These are phyloP conservation scores for Agonum fuliginosum DNA, from an alignment of 2,888 invertebrate genomes.

Conservation along the genomic window DNA sequence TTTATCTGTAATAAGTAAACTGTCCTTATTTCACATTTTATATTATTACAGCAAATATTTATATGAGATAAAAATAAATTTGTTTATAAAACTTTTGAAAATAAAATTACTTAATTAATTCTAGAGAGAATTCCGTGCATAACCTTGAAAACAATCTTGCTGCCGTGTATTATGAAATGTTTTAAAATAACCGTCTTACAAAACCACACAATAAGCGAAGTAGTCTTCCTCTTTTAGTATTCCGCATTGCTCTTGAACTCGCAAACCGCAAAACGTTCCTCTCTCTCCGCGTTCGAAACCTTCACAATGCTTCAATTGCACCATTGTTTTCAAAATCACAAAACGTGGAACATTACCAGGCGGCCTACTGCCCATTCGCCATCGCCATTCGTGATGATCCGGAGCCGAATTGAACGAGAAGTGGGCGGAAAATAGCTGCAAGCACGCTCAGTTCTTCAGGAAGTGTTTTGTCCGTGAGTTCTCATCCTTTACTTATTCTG, in stretches of 20 bases:
- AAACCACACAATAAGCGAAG: not conserved
- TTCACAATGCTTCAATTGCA: conserved; percentile 1
- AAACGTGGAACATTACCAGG: conserved; percentile 17
- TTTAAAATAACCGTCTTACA: not conserved
- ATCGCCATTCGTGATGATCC: conserved; percentile 26
- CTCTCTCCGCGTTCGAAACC: not conserved
- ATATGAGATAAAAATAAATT: too few species aligned
- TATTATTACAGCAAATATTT: too few species aligned
- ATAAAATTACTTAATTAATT: too few species aligned
- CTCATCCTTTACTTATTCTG: too few species aligned
- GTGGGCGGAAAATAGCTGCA: conserved; percentile 8
- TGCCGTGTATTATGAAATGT: too few species aligned
- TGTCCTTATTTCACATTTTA: too few species aligned
- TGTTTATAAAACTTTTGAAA: too few species aligned
- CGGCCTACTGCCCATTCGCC: not conserved
- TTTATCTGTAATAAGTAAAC: too few species aligned
- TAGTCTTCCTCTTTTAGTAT: not conserved
- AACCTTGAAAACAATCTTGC: too few species aligned
- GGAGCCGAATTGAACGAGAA: not conserved
- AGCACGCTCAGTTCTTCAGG: conserved; percentile 15
- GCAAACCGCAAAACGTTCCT: not conserved
- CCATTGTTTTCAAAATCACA: conserved; percentile 35
- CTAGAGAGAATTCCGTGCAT: too few species aligned
- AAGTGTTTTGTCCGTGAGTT: not conserved
- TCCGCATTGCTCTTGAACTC: not conserved